phyloP scores from a whole-genome alignment of 2,888 invertebrate species.

The Nemotelus nigrinus region DNA sequence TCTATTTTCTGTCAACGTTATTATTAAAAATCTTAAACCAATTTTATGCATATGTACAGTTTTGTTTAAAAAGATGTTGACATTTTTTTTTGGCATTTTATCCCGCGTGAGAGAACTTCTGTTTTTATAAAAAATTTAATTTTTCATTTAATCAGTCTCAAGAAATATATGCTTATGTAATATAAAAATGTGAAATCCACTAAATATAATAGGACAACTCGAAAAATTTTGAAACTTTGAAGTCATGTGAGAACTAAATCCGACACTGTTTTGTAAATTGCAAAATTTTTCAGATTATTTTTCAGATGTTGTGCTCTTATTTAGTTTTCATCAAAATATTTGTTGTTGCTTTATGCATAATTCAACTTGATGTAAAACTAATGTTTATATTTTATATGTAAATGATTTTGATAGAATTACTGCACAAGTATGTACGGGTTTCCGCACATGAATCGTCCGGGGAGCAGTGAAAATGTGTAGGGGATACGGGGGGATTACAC shows the following conservation, averaged over 20 bases:
- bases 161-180: constrained; percentile 30
- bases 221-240: no score
- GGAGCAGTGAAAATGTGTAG: background rate
- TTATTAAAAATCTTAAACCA: no score
- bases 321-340: no score
- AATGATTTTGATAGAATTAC: constrained; percentile 13
- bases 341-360: no score
- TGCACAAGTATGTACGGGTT: background rate
- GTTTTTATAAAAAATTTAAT: constrained; percentile 19
- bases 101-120: no score
- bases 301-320: no score
- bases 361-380: background rate
- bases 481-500: constrained; percentile 37
- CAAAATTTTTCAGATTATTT: no score
- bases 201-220: no score
- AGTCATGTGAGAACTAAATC: no score
- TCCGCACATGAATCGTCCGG: background rate
- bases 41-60: no score
- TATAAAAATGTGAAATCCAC: constrained; percentile 3
- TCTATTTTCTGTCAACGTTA: no score
- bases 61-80: background rate
- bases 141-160: constrained; percentile 34
- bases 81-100: constrained; percentile 2
- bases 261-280: no score
- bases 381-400: constrained; percentile 11